Evolutionary conservation across 1,140 invertebrate species (phyloP), one percentile per base, ranked within the genome.

Genomic region (Neodiprion lecontei): DNA sequence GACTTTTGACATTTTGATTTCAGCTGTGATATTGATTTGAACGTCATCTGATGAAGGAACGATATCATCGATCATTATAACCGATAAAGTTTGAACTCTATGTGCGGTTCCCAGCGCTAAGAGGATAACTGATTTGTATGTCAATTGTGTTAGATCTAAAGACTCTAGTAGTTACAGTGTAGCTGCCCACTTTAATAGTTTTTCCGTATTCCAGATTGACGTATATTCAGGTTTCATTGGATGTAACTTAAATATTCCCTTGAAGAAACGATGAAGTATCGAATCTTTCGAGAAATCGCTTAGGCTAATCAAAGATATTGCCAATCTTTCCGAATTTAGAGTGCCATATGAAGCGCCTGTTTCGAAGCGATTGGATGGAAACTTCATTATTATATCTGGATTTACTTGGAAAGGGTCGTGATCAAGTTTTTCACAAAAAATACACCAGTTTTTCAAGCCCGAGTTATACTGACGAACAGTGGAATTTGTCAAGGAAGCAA

Each of bases 241-340:
- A 53, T 74, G 78, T 69, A 78, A 48, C 67, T 70, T 74, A 70
- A 70, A 76, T 68, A 74, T 71, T 10, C 80, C 80, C 76, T 79
- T 82, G 17, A 80, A 75, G 61, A 81, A 80, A 40, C 80, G 66
- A 17, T 73, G 73, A 3, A 83, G 74, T 12, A 74, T 28, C 14
- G 68, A 61, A 49, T 81, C 71, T 11, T 76, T 74, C 1, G 76
- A 71, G 17, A 82, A 67, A 73, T 79, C 72, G n/a, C 72, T 28
- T 17, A 48, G 61, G 17, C 73, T 40, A 7, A 81, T 68, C 0
- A 81, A 67, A 23, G 78, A 75, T 17, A 82, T 66, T 7, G 80
- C 81, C 23, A 78, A 80, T 48, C 76, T 67, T 68, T 74, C 69
- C 4, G 75, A 76, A 67, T 82, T 83, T 48, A 82, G 65, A 5